Evolutionary conservation across 2,888 invertebrate species (phyloP).

Genomic region (Drosophila mimica): DNA sequence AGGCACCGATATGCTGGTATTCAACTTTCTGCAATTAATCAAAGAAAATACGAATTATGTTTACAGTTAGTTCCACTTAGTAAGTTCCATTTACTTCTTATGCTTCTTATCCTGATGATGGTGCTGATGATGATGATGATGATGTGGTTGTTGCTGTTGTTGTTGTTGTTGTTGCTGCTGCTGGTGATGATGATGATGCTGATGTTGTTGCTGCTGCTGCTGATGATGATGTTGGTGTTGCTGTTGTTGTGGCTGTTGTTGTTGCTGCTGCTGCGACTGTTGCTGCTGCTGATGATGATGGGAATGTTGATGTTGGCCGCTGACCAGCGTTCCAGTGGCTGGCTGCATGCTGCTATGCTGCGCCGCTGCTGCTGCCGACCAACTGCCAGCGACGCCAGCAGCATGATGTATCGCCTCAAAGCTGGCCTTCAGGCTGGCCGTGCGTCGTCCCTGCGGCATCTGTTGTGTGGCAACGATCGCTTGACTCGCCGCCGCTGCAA

Average conservation of each 20-base stretch:
- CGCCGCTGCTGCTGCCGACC: conserved; percentile 88
- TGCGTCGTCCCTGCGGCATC: conserved; percentile 97
- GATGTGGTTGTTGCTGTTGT: neutral
- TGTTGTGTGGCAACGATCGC: conserved; percentile 98
- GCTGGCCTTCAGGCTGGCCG: conserved; percentile 97
- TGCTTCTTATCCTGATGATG: conserved; percentile 78
- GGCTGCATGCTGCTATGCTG: conserved; percentile 88
- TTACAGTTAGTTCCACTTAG: neutral
- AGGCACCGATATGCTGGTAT: conserved; percentile 47
- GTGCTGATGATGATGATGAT: conserved; percentile 50
- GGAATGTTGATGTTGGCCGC: conserved; percentile 83
- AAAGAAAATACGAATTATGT: neutral
- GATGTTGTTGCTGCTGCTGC: conserved; percentile 72
- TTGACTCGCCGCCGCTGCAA: conserved; percentile 97
- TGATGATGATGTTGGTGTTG: conserved; percentile 28
- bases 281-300: conserved; percentile 83
- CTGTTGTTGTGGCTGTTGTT: conserved; percentile 7
- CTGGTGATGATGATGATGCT: conserved; percentile 76
- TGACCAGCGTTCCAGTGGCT: conserved; percentile 85
- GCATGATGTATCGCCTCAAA: conserved; percentile 95
- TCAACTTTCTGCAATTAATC: conserved; percentile 69
- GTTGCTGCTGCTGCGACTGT: conserved; percentile 81
- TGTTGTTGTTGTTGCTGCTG: fast-evolving
- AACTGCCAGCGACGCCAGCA: conserved; percentile 87
- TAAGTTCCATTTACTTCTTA: conserved; percentile 65